Evolutionary conservation across 2,888 invertebrate genomes (phyloP), one percentile per base, ranked within the genome.

Genomic region (Stenchaetothrips biformis): DNA sequence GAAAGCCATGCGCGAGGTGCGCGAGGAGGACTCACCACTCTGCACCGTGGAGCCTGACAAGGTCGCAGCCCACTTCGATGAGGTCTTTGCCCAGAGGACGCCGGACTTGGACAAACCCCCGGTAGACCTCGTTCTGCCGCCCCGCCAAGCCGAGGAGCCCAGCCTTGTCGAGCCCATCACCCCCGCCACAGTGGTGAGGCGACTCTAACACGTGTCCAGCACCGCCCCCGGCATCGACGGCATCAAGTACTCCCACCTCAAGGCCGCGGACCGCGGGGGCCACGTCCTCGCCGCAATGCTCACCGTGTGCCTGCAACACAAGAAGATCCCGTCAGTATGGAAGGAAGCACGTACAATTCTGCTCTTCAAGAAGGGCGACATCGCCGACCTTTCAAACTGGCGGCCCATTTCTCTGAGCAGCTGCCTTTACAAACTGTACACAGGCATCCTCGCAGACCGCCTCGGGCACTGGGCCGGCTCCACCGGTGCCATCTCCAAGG

Each of bases 371-470:
- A 83, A 84, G 37, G 83, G 83, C 18, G 81, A 80, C 49, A 16
- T 6, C 9, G 7, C 48, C n/a, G 78, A 81, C 67, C 1, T 53
- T 4, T 37, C 78, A 13, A 85, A 84, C 82, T 84, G 83, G 84
- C 78, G 84, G 0, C 84, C 85, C 0, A 83, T 85, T n/a, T 81
- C 83, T 0, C 80, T 84, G 0, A 53, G 77, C 11, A 47, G 78
- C 18, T 83, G 83, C n/a, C 74, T 84, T 48, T 82, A 81, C 48
- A 85, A 85, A 78, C n/a, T 84, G 6, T 84, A 82, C 79, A 67
- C 84, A 0, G 78, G 79, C 0, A 74, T 82, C 18, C 53, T 84
- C 7, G 82, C 83, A 0, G 21, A 48, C 0, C 79, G 83, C 77
- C 80, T 84, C 9, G 80, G 81, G 0, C 25, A 21, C 0, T 83